Evolutionary conservation across 2,888 invertebrate genomes (phyloP), one percentile per base, ranked within the genome.

Genomic region (Automeris io): DNA sequence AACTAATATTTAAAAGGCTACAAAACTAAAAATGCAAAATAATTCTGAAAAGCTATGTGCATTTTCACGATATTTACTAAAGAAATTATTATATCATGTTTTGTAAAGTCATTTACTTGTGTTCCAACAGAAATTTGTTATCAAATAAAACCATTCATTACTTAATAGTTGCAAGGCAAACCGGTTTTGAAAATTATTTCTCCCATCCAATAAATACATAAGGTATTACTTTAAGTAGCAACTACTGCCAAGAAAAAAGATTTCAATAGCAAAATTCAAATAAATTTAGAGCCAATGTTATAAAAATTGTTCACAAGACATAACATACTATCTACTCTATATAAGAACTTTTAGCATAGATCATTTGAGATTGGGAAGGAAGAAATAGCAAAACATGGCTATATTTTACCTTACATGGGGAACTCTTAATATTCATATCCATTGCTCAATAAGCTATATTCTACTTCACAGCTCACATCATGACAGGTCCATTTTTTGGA

Each of bases 361-460:
- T 31, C 21, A 13, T 32, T 9, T 31, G 31, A 37, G 16, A 8
- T 25, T 44, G 45, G 59, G 57, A 60, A 63, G 43, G 47, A 47
- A 39, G 42, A 51, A 49, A 56, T 58, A 70, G 60, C 55, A 63
- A 64, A 62, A 68, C 46, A 67, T 61, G 53, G 62, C 66, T 61
- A 68, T 66, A 62, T 69, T 71, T 86, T 86, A 86, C 86, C 86
- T 86, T 74, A 79, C 81, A 85, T 73, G 82, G 82, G 70, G 82
- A 82, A 68, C 67, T 79, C 70, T 74, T 80, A 71, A 61, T 70
- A 69, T 70, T 78, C 61, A 77, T 78, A 79, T 86, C 85, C 86
- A 86, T 86, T 59, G 72, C 79, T 80, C 60, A 72, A 58, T 50
- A 65, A 71, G 58, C 60, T 68, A 45, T 66, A 71, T 60, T 65